Base-by-base conservation (phyloP, 2,113 vertebrate genomes). In the Anser cygnoides region DNA sequence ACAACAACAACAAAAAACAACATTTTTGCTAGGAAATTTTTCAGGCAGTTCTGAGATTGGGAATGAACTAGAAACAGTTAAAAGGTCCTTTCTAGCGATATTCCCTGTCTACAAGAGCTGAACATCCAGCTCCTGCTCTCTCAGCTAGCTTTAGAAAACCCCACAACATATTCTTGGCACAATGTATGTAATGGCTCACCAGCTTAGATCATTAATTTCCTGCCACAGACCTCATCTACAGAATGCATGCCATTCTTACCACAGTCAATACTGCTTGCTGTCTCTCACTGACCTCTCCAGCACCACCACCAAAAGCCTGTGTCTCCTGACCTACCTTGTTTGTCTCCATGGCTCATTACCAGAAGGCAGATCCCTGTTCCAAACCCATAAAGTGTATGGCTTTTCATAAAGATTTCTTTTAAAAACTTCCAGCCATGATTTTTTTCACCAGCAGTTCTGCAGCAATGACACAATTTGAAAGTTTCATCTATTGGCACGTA, bases 261-360 rank as follows among this genome's bases (percentile, higher is more conserved):
- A 17, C 13, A 46, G 25, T 41, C 73, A 67, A 4, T 55, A 66
- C 19, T 41, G 20, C 13, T 62, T 50, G 23, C 18, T 66, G 11
- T 58, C 14, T 77, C 15, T 59, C 23, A 33, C 21, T 52, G 62
- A 19, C 11, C 10, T 67, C 46, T 72, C 31, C 23, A 67, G 33
- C 13, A 58, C 5, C 16, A 43, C 7, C 31, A 6, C 2, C 6
- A 1, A 67, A 95, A 63, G 12, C 13, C 6, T 10, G 0, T 62
- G 21, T 33, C 70, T 67, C 37, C 61, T 92, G 28, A 62, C 37
- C 25, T 39, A 46, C 16, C 21, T 62, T 61, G 10, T 52, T 78
- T 90, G 23, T 65, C 49, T 68, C 18, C 3, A 17, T 68, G 16
- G 44, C 33, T 75, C 8, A 4, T 63, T 62, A 41, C 11, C 19